Evolutionary conservation across 2,888 invertebrate species (phyloP).

Genomic region (Eristalis tenax): DNA sequence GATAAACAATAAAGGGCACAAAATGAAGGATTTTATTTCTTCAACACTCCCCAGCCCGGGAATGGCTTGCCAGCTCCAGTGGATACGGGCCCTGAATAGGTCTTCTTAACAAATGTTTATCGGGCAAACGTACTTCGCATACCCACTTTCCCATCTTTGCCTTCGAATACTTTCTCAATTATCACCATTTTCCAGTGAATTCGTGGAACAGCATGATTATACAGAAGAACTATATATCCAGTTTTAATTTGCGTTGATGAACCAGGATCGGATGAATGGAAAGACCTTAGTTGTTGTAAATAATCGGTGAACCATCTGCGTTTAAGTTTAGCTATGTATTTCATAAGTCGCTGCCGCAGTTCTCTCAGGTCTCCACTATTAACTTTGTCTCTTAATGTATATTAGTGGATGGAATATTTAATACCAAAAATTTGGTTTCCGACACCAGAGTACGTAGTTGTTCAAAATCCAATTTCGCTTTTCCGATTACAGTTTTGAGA

Average conservation of each 20-base stretch:
- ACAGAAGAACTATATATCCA: constrained; percentile 48
- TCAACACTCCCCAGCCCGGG: constrained; percentile 28
- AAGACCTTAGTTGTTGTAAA: constrained; percentile 16
- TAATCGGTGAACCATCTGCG: constrained; percentile 30
- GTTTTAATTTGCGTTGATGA: no score
- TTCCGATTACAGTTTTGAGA: constrained; percentile 59
- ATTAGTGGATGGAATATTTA: neutral
- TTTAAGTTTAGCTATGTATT: neutral
- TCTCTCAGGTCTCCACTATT: constrained; percentile 16
- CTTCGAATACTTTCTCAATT: neutral
- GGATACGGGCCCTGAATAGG: constrained; percentile 29
- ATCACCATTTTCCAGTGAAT: constrained; percentile 43
- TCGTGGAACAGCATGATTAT: constrained; percentile 33
- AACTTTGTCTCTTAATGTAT: neutral
- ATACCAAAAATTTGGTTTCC: constrained; percentile 33
- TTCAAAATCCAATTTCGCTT: no score
- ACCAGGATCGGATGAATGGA: neutral
- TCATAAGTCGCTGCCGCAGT: constrained; percentile 36
- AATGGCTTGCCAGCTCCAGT: constrained; percentile 18
- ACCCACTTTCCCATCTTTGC: constrained; percentile 6
- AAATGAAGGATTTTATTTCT: constrained; percentile 10
- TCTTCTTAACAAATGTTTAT: constrained; percentile 9
- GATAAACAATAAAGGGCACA: no score
- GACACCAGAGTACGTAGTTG: constrained; percentile 19
- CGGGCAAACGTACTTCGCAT: neutral